Evolutionary conservation across 2,797 vertebrate genomes (phyloP).

Genomic region (Ataeniobius toweri): DNA sequence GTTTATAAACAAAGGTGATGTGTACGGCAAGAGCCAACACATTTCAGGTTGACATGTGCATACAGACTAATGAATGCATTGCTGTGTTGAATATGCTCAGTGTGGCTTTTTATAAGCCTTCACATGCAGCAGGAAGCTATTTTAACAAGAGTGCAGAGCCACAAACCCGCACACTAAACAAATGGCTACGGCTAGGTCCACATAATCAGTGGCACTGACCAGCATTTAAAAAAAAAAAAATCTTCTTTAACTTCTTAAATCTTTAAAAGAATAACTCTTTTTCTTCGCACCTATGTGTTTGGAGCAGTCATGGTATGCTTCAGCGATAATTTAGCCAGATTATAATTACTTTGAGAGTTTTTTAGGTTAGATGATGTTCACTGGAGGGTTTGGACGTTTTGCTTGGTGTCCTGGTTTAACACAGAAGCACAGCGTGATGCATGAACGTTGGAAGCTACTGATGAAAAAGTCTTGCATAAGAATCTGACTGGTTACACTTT

Average conservation of each 20-base stretch:
- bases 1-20: conserved; percentile 33
- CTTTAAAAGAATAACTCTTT: no score
- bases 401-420: not conserved
- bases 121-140: conserved; percentile 74
- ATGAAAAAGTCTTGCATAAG: no score
- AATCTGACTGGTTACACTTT: no score
- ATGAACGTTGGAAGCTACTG: not conserved
- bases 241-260: no score
- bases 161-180: conserved; percentile 53
- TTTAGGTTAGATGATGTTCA: not conserved
- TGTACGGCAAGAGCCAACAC: conserved; percentile 71
- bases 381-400: not conserved
- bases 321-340: no score
- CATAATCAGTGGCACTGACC: not conserved
- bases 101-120: conserved; percentile 73
- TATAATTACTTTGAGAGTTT: not conserved
- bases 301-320: no score
- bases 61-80: conserved; percentile 73
- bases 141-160: conserved; percentile 71
- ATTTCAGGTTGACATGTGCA: conserved; percentile 71
- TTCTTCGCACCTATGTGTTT: no score
- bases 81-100: conserved; percentile 73
- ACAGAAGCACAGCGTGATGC: not conserved
- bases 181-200: not conserved
- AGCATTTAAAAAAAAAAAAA: not conserved